Base-by-base conservation (phyloP, 2,113 vertebrate genomes). In the Probosciger aterrimus region DNA sequence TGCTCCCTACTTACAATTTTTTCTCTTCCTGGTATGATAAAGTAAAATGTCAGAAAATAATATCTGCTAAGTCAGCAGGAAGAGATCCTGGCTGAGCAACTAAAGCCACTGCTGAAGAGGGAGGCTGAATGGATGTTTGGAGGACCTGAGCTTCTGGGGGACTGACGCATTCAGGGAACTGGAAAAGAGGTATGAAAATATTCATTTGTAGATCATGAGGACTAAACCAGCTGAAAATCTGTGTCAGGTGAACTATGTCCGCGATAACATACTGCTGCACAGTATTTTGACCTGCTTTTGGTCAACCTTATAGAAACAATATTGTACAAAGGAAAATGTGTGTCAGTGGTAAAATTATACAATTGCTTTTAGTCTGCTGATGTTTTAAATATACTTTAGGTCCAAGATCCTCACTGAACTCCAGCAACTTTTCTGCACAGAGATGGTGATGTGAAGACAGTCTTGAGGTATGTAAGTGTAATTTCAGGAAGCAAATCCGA, bases 241-340 rank as follows among this genome's bases (percentile, higher is more conserved):
- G 10, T 57, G 24, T 46, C 47, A 69, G 44, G 30, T 74, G 41
- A 74, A 74, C 18, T 14, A 50, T 10, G 7, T 18, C 63, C 90
- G 25, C n/a, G 82, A 37, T 30, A 65, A 41, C 6, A 1, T 47
- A 35, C 52, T 47, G 47, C 35, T 83, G 39, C 8, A 23, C 41
- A 67, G 14, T 68, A 27, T 89, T 88, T 68, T 78, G 16, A 3
- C 57, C n/a, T 57, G 23, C 18, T 52, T 70, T 75, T n/a, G 10
- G 13, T 68, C 55, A 41, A 10, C 15, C 8, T 31, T 59, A 73
- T 6, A 44, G 67, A 67, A 74, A 80, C 4, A 6, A 20, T 18
- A 39, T 3, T 75, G 60, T 20, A 55, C 14, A 65, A 80, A 69
- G n/a, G 13, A 80, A 60, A 30, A 5, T 0, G 0, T 27, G 13